Conservation (phyloP, 2,888 invertebrate species). For the Amphipyra berbera region DNA sequence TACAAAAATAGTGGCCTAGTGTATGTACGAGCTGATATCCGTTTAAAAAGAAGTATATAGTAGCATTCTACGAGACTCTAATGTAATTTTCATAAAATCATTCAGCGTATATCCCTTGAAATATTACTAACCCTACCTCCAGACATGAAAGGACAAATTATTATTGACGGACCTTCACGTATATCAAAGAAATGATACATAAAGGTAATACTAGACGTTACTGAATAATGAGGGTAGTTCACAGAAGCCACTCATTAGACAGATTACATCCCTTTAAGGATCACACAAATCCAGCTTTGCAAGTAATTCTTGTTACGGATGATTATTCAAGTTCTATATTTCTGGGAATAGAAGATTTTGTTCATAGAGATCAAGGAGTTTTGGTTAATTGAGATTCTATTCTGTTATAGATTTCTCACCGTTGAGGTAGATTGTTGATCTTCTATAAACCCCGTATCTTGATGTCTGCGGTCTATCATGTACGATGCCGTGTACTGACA, state of each 20-base stretch:
- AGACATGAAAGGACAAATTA: neutral
- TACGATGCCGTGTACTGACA: too few species aligned
- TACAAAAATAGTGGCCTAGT: too few species aligned
- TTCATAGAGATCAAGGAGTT: neutral
- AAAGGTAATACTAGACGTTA: conserved; percentile 14
- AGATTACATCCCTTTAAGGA: conserved; percentile 23
- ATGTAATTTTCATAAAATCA: too few species aligned
- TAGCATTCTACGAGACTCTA: too few species aligned
- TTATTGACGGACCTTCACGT: neutral
- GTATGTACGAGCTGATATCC: too few species aligned
- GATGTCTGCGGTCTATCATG: too few species aligned
- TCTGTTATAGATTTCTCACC: too few species aligned
- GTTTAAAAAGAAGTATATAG: too few species aligned
- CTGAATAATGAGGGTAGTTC: conserved; percentile 17
- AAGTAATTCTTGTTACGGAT: neutral
- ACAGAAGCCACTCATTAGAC: conserved; percentile 20
- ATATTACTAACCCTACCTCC: neutral
- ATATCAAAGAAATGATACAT: conserved; percentile 1
- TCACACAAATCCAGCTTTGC: conserved; percentile 15
- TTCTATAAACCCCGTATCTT: too few species aligned
- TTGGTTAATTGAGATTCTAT: too few species aligned
- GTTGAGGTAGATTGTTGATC: too few species aligned
- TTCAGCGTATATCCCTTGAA: neutral
- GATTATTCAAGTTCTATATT: conserved; percentile 10
- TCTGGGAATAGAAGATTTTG: neutral